Percentiles rank a stretch among this genome's conserved stretches.
Evolutionary conservation across 2,113 vertebrate species (phyloP).

Genomic region (Chaenogobius annularis): DNA sequence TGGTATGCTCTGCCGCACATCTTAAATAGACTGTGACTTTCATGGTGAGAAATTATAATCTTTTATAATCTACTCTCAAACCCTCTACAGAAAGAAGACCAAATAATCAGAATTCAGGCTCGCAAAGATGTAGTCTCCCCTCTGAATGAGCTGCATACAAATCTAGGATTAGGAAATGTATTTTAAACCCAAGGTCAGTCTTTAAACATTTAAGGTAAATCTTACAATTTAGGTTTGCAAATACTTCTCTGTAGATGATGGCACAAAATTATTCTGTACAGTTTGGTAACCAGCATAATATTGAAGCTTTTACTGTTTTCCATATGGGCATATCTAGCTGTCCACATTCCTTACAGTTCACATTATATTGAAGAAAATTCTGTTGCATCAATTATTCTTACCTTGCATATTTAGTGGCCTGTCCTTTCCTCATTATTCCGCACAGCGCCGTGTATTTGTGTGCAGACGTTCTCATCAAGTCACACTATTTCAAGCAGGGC

Average conservation of each 20-base stretch:
- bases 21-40: conserved; percentile 12
- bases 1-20: background rate
- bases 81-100: background rate
- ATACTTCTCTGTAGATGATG: background rate
- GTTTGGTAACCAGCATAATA: background rate
- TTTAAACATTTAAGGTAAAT: background rate
- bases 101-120: conserved; percentile 1
- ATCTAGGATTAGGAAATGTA: background rate
- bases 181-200: background rate
- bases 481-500: conserved; percentile 14
- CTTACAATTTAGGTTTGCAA: background rate
- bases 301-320: no score
- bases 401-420: background rate
- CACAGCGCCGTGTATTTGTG: conserved; percentile 12
- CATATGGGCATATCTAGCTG: background rate
- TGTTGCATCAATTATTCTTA: background rate
- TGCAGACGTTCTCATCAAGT: conserved; percentile 9
- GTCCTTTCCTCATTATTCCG: background rate
- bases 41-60: background rate
- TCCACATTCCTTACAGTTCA: background rate
- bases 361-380: background rate
- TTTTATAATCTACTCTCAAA: background rate
- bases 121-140: background rate
- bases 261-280: background rate
- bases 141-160: background rate